These are phyloP conservation scores for Trachelus troglodyta DNA, from an alignment of 2,888 invertebrate genomes.

Conservation along the genomic window DNA sequence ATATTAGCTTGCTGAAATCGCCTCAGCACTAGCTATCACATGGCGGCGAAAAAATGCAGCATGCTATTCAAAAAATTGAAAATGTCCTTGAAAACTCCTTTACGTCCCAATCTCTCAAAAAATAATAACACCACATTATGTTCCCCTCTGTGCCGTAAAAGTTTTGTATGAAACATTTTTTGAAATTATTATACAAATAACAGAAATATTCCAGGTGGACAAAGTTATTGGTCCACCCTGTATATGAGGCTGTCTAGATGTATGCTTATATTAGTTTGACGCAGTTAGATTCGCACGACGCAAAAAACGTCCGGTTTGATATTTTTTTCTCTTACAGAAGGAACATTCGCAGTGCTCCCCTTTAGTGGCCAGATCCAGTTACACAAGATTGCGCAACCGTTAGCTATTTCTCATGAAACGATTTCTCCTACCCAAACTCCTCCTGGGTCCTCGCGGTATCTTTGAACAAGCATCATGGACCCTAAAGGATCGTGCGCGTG, in stretches of 20 bases:
- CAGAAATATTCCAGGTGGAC: no score
- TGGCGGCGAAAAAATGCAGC: no score
- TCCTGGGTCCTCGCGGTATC: not conserved
- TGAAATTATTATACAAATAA: no score
- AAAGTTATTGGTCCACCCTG: no score
- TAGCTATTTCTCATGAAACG: constrained; percentile 6
- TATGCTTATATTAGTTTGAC: not conserved
- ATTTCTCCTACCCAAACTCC: not conserved
- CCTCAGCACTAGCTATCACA: no score
- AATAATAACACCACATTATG: no score
- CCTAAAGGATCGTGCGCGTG: not conserved
- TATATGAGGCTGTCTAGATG: not conserved
- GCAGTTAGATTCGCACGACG: not conserved
- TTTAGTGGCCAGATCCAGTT: constrained; percentile 11
- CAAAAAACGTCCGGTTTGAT: not conserved
- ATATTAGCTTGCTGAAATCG: no score
- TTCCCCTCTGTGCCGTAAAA: no score
- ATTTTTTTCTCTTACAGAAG: not conserved
- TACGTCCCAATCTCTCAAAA: no score
- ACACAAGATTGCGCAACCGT: constrained; percentile 5
- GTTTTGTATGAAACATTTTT: no score
- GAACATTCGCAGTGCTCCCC: not conserved
- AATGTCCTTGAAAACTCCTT: no score
- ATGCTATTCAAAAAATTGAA: no score
- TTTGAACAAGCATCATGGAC: not conserved